Percentiles rank a stretch among this genome's conserved stretches.
phyloP scores from a whole-genome alignment of 1,140 invertebrate species.

The Augochlora pura region DNA sequence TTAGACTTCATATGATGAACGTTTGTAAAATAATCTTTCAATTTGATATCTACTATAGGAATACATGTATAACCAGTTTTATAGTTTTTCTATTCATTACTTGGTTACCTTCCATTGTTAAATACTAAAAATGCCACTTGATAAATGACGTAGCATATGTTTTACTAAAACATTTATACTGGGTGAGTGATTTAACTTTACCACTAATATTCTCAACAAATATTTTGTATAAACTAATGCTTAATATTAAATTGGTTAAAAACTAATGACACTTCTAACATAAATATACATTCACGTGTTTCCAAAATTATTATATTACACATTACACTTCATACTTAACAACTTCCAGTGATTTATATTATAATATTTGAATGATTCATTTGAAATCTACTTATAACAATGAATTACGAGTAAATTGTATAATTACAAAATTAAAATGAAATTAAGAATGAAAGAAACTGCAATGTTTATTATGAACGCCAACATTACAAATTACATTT shows the following conservation, averaged over 20 bases:
- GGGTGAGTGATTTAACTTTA: no score
- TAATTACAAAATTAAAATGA: not conserved
- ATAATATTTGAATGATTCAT: not conserved
- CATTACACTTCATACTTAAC: no score
- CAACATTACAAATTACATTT: not conserved
- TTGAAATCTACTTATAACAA: not conserved
- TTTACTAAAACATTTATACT: not conserved
- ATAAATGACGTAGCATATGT: slow-evolving; percentile 27
- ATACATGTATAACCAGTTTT: slow-evolving; percentile 4
- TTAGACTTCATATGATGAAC: slow-evolving; percentile 17
- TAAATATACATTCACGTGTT: no score
- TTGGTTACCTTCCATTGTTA: slow-evolving; percentile 38
- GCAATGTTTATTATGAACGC: not conserved
- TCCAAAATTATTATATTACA: no score
- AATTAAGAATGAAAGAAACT: no score
- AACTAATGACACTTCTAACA: no score
- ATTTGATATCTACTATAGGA: slow-evolving; percentile 29
- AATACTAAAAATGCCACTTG: slow-evolving; percentile 34
- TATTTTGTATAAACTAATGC: no score
- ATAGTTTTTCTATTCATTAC: slow-evolving; percentile 24
- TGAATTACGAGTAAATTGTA: not conserved
- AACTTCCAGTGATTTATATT: no score
- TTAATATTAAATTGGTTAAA: no score
- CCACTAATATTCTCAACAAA: no score
- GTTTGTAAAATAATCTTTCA: slow-evolving; percentile 14